Conservation (phyloP, 2,797 vertebrate genomes). For the Rousettus madagascariensis region DNA sequence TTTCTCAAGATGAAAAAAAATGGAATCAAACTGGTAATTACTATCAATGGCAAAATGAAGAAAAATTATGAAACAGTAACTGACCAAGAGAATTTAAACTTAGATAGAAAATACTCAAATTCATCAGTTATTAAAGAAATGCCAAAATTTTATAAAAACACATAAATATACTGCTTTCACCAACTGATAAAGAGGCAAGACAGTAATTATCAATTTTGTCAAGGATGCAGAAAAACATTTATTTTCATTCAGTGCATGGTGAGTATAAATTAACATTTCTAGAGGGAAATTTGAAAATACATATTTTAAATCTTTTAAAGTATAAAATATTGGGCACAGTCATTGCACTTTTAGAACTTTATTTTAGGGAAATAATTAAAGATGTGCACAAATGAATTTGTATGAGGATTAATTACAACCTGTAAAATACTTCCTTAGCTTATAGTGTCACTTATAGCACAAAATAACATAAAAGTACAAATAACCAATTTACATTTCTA, state of each 20-base stretch:
- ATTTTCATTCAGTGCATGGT: conserved; percentile 1
- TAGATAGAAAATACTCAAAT: neutral
- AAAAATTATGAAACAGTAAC: conserved; percentile 1
- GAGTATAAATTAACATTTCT: conserved; percentile 13
- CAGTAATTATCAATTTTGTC: neutral
- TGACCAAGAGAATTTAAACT: neutral
- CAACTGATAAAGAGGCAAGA: neutral
- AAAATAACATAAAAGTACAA: conserved; percentile 20
- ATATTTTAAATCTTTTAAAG: neutral
- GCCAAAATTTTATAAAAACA: neutral
- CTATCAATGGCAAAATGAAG: neutral
- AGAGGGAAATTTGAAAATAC: neutral
- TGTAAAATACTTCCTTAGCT: no score
- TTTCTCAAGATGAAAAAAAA: neutral
- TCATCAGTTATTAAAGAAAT: neutral
- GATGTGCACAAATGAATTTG: neutral
- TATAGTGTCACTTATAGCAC: neutral
- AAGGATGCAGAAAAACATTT: neutral
- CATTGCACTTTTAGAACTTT: neutral
- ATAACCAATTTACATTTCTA: neutral
- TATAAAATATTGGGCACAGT: neutral
- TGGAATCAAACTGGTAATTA: neutral
- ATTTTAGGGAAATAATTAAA: conserved; percentile 22
- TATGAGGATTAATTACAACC: neutral
- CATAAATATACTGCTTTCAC: neutral